Evolutionary conservation across 2,888 invertebrate genomes (phyloP).

Genomic region (Drosophila testacea): DNA sequence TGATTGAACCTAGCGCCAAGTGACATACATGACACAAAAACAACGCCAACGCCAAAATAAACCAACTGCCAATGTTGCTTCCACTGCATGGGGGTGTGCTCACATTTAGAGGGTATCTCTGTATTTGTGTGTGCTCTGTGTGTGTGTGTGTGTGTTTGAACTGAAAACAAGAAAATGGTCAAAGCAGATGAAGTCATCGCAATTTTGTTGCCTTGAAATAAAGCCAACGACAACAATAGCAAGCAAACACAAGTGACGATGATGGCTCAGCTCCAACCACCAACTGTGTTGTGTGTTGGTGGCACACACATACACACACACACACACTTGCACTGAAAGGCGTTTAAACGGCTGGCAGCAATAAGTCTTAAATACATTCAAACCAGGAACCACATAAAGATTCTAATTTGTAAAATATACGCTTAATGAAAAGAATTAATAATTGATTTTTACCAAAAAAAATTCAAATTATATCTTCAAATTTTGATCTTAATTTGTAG

Average conservation of each 20-base stretch:
- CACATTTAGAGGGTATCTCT: conserved; percentile 3
- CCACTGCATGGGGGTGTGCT: conserved; percentile 47
- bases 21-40: conserved; percentile 37
- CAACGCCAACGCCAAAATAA: conserved; percentile 36
- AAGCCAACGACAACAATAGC: conserved; percentile 4
- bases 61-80: conserved; percentile 1
- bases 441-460: too few relatives aligned
- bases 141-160: conserved; percentile 28
- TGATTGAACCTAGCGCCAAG: conserved; percentile 47
- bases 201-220: conserved; percentile 56
- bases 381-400: not conserved
- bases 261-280: conserved; percentile 41
- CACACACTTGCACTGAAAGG: conserved; percentile 20
- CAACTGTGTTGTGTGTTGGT: conserved; percentile 11
- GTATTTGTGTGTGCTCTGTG: not conserved
- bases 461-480: too few relatives aligned
- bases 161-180: conserved; percentile 51
- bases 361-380: conserved; percentile 6
- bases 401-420: too few relatives aligned
- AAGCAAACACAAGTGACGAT: conserved; percentile 27
- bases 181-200: conserved; percentile 71
- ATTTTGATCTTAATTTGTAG: too few relatives aligned
- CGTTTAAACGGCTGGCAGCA: conserved; percentile 26
- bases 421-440: not conserved
- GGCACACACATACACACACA: conserved; percentile 10